A percentile compares a stretch with the other conserved stretches of the same genome.
Conservation (phyloP, 92 coral and sea anemone species). For the Heteractis magnifica region DNA sequence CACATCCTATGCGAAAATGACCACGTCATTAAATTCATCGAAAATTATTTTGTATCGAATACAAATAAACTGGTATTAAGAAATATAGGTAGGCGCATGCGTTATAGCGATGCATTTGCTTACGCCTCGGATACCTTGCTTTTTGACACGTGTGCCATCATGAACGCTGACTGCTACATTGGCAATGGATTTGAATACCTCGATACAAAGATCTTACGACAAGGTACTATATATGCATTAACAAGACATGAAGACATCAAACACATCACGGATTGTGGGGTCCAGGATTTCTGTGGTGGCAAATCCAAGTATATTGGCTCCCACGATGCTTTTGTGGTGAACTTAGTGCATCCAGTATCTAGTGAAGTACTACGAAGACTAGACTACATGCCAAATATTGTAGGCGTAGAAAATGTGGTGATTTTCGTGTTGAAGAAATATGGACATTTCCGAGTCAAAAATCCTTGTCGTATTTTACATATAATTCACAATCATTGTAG, state of each 20-base stretch:
- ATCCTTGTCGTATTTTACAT: slow-evolving; percentile 75
- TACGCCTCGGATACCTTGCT: slow-evolving; percentile 65
- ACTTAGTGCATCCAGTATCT: slow-evolving; percentile 56
- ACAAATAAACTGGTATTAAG: slow-evolving; percentile 44
- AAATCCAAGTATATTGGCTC: slow-evolving; percentile 79
- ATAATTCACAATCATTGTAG: slow-evolving; percentile 85
- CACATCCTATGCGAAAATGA: slow-evolving; percentile 51
- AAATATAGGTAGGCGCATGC: slow-evolving; percentile 66
- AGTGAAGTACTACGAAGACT: slow-evolving; percentile 39
- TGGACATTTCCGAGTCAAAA: slow-evolving; percentile 66
- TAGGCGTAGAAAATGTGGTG: slow-evolving; percentile 70
- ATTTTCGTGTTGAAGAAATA: slow-evolving; percentile 48
- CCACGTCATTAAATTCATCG: slow-evolving; percentile 44
- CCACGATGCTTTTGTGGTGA: slow-evolving; percentile 86
- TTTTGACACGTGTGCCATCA: slow-evolving; percentile 55
- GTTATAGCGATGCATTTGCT: slow-evolving; percentile 75
- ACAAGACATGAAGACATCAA: slow-evolving; percentile 76
- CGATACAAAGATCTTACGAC: slow-evolving; percentile 39
- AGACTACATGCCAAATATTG: slow-evolving; percentile 72
- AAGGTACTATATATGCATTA: slow-evolving; percentile 68
- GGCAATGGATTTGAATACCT: slow-evolving; percentile 70
- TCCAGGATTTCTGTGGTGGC: slow-evolving; percentile 72
- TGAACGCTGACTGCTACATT: slow-evolving; percentile 86
- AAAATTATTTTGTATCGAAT: slow-evolving; percentile 28
- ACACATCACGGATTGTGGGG: slow-evolving; percentile 49